A percentile compares a stretch with the other conserved stretches of the same genome.
phyloP scores from a whole-genome alignment of 1,140 invertebrate genomes.

The Carcinoscorpius rotundicauda region DNA sequence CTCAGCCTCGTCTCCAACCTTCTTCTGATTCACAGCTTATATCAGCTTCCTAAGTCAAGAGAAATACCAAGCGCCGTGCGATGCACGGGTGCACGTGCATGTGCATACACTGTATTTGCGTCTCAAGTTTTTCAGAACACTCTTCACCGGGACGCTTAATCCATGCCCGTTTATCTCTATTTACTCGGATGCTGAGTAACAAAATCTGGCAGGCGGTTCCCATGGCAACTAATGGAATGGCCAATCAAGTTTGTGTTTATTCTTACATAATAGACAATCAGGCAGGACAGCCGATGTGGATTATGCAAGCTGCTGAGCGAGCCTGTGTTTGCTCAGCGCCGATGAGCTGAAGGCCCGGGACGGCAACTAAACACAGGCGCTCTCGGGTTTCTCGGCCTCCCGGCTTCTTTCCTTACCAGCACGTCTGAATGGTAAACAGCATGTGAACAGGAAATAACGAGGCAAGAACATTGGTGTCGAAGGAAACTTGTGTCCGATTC shows the following conservation, averaged over 20 bases:
- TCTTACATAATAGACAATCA: constrained; percentile 24
- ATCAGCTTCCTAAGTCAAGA: too few species aligned
- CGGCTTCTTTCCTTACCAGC: too few species aligned
- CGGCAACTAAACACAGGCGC: too few species aligned
- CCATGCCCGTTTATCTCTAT: constrained; percentile 6
- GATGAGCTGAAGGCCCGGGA: too few species aligned
- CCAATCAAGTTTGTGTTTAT: constrained; percentile 26
- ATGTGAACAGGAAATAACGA: too few species aligned
- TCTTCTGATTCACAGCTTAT: constrained; percentile 1
- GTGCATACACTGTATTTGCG: constrained; percentile 14
- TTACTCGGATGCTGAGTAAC: constrained; percentile 19
- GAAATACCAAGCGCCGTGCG: neutral
- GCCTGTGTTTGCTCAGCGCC: too few species aligned
- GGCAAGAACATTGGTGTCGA: too few species aligned
- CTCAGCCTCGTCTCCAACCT: constrained; percentile 16
- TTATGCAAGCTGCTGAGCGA: constrained; percentile 15
- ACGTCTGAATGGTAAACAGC: too few species aligned
- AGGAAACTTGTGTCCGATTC: too few species aligned
- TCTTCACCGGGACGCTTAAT: constrained; percentile 8
- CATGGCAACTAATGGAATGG: constrained; percentile 26
- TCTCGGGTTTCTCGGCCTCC: too few species aligned
- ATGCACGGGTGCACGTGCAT: constrained; percentile 11
- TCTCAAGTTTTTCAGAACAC: constrained; percentile 12
- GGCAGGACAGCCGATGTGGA: constrained; percentile 17
- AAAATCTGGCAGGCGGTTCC: constrained; percentile 14